phyloP scores from a whole-genome alignment of 2,797 vertebrate genomes.

The Pitangus sulphuratus region DNA sequence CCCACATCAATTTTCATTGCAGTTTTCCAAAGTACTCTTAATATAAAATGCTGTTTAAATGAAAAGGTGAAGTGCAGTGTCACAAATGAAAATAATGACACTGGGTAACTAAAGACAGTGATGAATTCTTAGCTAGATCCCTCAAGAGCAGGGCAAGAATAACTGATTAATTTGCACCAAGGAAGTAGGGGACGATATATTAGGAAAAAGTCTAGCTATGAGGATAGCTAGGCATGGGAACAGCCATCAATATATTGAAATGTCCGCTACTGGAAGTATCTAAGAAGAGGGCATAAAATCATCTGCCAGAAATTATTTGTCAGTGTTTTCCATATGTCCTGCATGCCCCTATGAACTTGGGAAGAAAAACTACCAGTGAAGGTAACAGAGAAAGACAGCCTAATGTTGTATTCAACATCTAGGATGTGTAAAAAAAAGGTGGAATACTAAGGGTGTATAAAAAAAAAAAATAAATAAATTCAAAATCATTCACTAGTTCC shows the following conservation, averaged over 20 bases:
- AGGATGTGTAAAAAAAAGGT: background rate
- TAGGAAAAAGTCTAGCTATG: background rate
- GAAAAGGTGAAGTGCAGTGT: background rate
- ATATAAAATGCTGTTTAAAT: background rate
- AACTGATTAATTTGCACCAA: background rate
- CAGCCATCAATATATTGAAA: background rate
- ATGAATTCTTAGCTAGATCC: background rate
- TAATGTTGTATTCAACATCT: background rate
- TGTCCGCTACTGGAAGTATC: background rate
- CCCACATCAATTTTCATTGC: background rate
- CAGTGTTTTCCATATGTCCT: background rate
- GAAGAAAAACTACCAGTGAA: slow-evolving; percentile 17
- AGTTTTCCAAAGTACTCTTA: background rate
- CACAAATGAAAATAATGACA: background rate
- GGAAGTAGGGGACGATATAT: background rate
- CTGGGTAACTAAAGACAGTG: background rate
- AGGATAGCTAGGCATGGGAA: background rate
- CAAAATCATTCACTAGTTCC: background rate
- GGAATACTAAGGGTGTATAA: background rate
- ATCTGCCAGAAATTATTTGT: slow-evolving; percentile 1
- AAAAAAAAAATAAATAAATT: background rate
- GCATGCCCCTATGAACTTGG: background rate
- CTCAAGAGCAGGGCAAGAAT: background rate
- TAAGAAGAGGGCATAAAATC: background rate
- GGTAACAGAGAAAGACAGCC: background rate